These are phyloP conservation scores for Harmothoe impar DNA, from an alignment of 2,888 invertebrate genomes.

Conservation along the genomic window DNA sequence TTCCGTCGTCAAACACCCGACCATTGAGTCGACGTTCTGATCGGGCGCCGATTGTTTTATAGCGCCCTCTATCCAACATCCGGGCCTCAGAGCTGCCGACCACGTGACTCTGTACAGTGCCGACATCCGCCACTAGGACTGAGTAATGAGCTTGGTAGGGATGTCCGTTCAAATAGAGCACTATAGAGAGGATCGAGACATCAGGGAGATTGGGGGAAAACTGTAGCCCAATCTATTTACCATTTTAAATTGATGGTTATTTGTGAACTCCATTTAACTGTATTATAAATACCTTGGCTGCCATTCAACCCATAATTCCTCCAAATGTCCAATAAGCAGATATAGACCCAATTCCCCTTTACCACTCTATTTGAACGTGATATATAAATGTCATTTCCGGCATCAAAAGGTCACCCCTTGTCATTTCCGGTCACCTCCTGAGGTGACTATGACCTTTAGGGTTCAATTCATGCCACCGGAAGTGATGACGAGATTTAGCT, in stretches of 20 bases:
- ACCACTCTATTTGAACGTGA: slow-evolving; percentile 5
- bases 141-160: background rate
- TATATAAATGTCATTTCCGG: slow-evolving; percentile 33
- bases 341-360: background rate
- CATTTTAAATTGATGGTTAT: no score
- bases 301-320: background rate
- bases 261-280: no score
- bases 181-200: background rate
- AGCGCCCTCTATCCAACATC: slow-evolving; percentile 5
- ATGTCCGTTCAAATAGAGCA: background rate
- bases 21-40: background rate
- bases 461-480: slow-evolving; percentile 20
- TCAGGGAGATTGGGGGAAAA: background rate
- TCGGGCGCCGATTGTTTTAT: slow-evolving; percentile 34
- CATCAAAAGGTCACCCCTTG: background rate
- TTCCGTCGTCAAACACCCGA: slow-evolving; percentile 17
- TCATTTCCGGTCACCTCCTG: background rate
- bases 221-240: background rate
- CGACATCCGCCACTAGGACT: background rate
- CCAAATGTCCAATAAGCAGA: background rate
- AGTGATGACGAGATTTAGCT: background rate
- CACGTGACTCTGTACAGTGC: background rate
- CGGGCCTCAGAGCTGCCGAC: background rate
- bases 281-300: no score
- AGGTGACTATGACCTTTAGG: slow-evolving; percentile 20